These are phyloP conservation scores for Todus mexicanus DNA, from an alignment of 2,797 vertebrate species.

Conservation along the genomic window DNA sequence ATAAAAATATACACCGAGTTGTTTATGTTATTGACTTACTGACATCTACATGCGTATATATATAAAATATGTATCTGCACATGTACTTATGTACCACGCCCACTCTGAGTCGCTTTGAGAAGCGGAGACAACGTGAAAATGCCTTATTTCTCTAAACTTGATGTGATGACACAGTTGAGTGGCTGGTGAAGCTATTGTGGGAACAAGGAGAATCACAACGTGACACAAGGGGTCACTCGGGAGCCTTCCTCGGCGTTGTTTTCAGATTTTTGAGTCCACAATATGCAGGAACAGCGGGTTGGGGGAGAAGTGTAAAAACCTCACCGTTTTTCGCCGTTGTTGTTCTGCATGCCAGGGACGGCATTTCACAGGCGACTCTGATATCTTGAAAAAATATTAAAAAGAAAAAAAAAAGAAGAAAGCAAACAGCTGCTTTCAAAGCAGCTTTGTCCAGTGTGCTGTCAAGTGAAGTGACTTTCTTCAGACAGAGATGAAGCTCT, in stretches of 20 bases:
- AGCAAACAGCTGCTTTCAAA: constrained; percentile 21
- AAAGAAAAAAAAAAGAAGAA: background rate
- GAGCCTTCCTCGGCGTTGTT: constrained; percentile 28
- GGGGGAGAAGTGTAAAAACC: background rate
- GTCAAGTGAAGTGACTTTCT: constrained; percentile 27
- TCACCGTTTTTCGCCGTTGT: background rate
- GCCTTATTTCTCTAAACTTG: background rate
- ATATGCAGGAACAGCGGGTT: background rate
- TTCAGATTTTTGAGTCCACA: background rate
- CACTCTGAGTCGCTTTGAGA: background rate
- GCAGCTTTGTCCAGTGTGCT: background rate
- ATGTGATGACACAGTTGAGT: background rate
- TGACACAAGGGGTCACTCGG: constrained; percentile 66
- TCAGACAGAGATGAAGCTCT: background rate
- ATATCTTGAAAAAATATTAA: background rate
- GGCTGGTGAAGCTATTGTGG: background rate
- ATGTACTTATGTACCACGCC: background rate
- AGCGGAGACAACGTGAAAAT: background rate
- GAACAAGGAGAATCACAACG: background rate
- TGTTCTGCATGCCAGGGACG: background rate
- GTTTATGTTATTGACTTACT: background rate
- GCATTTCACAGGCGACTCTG: background rate
- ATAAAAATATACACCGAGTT: background rate
- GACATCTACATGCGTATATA: fast-evolving
- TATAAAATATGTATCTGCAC: background rate